Evolutionary conservation across 2,888 invertebrate genomes (phyloP).

Genomic region (Aporophyla lueneburgensis): DNA sequence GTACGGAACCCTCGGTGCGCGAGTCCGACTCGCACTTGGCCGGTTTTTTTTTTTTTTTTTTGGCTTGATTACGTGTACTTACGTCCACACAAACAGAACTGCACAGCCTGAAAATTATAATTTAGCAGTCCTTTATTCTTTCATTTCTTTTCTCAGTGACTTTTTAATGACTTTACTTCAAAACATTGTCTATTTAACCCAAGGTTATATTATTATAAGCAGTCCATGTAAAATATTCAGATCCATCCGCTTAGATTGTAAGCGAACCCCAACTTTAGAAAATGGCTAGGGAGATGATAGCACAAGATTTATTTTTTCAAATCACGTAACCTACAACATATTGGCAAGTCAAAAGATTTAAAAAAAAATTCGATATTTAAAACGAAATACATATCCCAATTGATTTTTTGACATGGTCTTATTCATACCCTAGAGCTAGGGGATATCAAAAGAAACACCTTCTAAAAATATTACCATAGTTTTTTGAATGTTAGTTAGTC

Average conservation of each 20-base stretch:
- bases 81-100: too few species aligned
- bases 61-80: neutral
- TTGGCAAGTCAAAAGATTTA: too few species aligned
- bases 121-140: neutral
- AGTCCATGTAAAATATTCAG: too few species aligned
- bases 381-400: too few species aligned
- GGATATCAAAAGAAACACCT: too few species aligned
- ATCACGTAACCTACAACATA: neutral
- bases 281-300: neutral
- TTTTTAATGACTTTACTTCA: neutral
- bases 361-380: too few species aligned
- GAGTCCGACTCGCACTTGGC: too few species aligned
- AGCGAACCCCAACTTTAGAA: neutral
- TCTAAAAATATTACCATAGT: too few species aligned
- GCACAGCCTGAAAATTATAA: too few species aligned
- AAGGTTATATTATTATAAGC: neutral
- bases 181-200: neutral
- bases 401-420: too few species aligned
- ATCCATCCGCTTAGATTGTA: neutral
- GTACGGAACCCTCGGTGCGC: too few species aligned
- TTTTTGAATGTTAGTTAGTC: neutral
- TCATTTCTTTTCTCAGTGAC: neutral
- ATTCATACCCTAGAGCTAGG: too few species aligned
- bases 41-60: neutral
- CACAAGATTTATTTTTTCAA: neutral